Conservation (phyloP, 2,113 vertebrate genomes). For the Lagopus muta region DNA sequence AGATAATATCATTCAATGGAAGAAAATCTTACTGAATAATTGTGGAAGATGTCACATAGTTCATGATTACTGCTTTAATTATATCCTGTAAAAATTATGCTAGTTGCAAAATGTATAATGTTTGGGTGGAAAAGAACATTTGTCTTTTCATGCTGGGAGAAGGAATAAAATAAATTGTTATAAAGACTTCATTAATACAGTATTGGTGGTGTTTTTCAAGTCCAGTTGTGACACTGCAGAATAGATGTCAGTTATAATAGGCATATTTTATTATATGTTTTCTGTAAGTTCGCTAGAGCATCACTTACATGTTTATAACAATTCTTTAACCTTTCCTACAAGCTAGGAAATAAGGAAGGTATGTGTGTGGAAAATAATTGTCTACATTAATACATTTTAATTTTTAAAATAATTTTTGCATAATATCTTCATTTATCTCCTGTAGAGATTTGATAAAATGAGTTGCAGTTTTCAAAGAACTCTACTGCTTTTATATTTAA, state of each 20-base stretch:
- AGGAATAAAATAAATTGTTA: neutral
- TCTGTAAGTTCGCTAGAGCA: conserved; percentile 12
- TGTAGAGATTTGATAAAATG: conserved; percentile 19
- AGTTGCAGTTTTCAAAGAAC: conserved; percentile 4
- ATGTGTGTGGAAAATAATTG: conserved; percentile 23
- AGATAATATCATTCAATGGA: neutral
- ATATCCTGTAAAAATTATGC: neutral
- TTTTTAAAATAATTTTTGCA: conserved; percentile 26
- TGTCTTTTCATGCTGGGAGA: neutral
- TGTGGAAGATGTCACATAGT: neutral
- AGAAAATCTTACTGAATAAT: neutral
- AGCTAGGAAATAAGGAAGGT: neutral
- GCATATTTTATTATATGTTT: conserved; percentile 14
- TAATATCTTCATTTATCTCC: conserved; percentile 9
- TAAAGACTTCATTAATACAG: neutral
- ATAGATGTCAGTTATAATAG: conserved; percentile 24
- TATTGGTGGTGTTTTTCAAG: neutral
- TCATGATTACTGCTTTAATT: neutral
- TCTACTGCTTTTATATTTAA: neutral
- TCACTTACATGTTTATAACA: neutral
- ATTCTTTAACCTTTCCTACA: neutral
- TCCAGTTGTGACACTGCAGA: conserved; percentile 6
- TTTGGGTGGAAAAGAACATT: neutral
- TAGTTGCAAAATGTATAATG: neutral
- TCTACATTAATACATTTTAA: neutral